A percentile compares a stretch with the other conserved stretches of the same genome.
Evolutionary conservation across 2,113 vertebrate species (phyloP).

Genomic region (Indicator maculatus): DNA sequence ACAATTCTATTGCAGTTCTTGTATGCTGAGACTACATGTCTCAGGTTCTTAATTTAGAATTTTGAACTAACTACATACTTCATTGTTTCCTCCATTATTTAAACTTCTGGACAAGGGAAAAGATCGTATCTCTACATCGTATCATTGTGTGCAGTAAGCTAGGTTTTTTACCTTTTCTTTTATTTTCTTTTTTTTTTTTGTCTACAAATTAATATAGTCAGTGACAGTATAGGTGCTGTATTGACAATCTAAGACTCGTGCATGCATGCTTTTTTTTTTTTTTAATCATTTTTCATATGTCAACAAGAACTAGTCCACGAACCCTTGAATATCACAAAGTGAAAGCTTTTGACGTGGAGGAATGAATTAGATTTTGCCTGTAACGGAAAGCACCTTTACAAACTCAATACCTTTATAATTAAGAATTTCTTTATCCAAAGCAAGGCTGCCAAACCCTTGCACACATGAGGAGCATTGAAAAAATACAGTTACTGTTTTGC

Average conservation of each 20-base stretch:
- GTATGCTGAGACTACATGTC: accelerated
- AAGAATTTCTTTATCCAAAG: neutral
- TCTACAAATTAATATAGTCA: neutral
- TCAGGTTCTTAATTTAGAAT: neutral
- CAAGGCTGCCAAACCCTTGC: neutral
- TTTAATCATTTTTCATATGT: neutral
- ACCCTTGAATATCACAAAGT: neutral
- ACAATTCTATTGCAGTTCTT: neutral
- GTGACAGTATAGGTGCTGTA: neutral
- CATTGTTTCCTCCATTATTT: neutral
- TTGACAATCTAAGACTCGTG: neutral
- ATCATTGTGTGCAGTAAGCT: neutral
- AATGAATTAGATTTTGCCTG: neutral
- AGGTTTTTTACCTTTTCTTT: neutral
- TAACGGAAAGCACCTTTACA: neutral
- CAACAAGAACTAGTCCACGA: neutral
- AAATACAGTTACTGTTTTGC: neutral
- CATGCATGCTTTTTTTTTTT: neutral
- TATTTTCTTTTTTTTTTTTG: neutral
- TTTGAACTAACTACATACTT: neutral
- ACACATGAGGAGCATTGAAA: neutral
- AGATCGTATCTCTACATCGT: neutral
- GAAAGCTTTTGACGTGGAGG: neutral
- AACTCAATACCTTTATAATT: neutral
- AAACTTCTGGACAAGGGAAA: neutral